Evolutionary conservation across 2,113 vertebrate genomes (phyloP).

Genomic region (Hyperoodon ampullatus): DNA sequence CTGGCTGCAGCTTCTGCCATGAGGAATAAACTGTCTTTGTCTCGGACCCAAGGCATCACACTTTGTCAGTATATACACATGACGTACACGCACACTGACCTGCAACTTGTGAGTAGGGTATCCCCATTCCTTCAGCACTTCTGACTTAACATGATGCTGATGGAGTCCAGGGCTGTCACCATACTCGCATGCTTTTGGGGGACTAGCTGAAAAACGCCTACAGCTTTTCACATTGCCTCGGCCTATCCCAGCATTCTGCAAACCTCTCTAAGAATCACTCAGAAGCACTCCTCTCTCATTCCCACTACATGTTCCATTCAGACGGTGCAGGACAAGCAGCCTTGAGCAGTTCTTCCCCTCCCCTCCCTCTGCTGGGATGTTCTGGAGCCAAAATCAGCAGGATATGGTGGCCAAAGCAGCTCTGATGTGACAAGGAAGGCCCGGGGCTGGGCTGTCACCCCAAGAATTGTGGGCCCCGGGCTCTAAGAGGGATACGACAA

Average conservation of each 20-base stretch:
- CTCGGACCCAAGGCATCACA: background rate
- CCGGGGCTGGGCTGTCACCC: background rate
- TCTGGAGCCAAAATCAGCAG: background rate
- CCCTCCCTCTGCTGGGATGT: background rate
- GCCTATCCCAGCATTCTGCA: rapidly evolving
- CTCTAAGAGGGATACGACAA: background rate
- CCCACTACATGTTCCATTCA: background rate
- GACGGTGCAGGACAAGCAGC: background rate
- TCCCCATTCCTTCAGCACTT: background rate
- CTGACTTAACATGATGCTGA: background rate
- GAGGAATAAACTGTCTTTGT: background rate
- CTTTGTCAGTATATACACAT: rapidly evolving
- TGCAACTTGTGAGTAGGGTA: too few species aligned
- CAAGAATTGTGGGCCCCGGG: background rate
- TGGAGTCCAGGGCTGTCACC: background rate
- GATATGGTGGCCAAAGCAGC: background rate
- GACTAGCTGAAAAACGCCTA: background rate
- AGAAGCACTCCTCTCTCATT: too few species aligned
- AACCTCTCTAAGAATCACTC: background rate
- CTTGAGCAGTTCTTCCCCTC: background rate
- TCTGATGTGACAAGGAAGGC: background rate
- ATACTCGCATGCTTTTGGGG: too few species aligned
- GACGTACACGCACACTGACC: rapidly evolving
- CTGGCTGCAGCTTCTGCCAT: rapidly evolving
- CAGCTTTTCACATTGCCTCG: rapidly evolving